Conservation (phyloP, 2,888 invertebrate species). For the Trypoxylon attenuatum region DNA sequence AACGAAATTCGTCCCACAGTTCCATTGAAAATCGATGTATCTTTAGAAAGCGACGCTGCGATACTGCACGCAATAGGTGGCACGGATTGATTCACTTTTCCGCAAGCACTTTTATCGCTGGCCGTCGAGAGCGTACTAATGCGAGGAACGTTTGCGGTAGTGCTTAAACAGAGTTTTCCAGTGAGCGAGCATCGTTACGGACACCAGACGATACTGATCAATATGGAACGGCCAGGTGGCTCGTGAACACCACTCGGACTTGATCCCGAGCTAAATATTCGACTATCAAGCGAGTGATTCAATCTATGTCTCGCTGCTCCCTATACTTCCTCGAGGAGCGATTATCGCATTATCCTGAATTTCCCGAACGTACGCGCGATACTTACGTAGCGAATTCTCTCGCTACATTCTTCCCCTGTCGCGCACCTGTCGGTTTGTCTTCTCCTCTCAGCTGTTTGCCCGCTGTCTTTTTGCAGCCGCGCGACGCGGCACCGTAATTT, state of each 20-base stretch:
- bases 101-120: conserved; percentile 39
- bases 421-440: conserved; percentile 6
- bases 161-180: conserved; percentile 31
- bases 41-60: conserved; percentile 34
- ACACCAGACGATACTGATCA: conserved; percentile 40
- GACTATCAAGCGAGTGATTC: conserved; percentile 4
- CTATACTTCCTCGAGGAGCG: conserved; percentile 21
- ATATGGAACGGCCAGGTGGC: conserved; percentile 28
- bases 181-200: conserved; percentile 36
- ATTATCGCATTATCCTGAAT: conserved; percentile 26
- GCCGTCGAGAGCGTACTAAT: conserved; percentile 25
- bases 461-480: conserved; percentile 24
- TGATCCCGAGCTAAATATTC: conserved; percentile 8
- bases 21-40: conserved; percentile 23
- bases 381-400: neutral
- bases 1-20: conserved; percentile 7
- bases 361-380: conserved; percentile 6
- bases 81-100: conserved; percentile 46
- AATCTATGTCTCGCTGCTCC: conserved; percentile 14
- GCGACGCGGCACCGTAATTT: conserved; percentile 37
- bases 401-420: neutral
- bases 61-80: conserved; percentile 29
- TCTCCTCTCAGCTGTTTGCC: conserved; percentile 23
- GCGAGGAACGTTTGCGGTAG: conserved; percentile 26
- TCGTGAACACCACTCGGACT: neutral